phyloP scores from a whole-genome alignment of 2,113 vertebrate genomes.

The Isurus oxyrinchus region DNA sequence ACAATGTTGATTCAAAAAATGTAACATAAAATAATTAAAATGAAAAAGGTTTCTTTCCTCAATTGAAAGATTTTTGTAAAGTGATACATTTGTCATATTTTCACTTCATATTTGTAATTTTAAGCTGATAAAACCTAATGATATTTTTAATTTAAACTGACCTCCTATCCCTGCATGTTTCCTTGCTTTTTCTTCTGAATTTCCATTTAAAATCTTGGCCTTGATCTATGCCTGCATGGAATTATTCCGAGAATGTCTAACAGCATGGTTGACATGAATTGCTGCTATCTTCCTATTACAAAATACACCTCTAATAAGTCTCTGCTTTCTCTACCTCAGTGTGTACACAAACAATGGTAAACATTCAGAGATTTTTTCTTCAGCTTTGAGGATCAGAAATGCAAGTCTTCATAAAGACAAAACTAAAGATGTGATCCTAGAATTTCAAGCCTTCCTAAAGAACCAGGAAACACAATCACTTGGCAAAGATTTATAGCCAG shows the following conservation, averaged over 20 bases:
- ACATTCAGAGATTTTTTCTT: not conserved
- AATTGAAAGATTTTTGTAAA: not conserved
- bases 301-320: not conserved
- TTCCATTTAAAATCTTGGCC: not conserved
- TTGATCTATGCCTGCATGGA: not conserved
- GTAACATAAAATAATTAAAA: not conserved
- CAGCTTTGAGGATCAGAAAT: not conserved
- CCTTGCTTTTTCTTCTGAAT: not conserved
- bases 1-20: not conserved
- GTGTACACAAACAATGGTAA: not conserved
- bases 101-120: not conserved
- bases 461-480: not conserved
- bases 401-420: not conserved
- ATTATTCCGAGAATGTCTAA: not conserved
- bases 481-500: not conserved
- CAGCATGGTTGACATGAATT: not conserved
- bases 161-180: not conserved
- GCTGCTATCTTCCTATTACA: not conserved
- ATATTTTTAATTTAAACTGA: not conserved
- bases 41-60: not conserved
- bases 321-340: not conserved
- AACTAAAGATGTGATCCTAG: not conserved
- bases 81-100: not conserved
- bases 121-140: not conserved
- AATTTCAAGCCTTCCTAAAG: not conserved